Evolutionary conservation across 2,113 vertebrate species (phyloP).

Genomic region (Hucho hucho): DNA sequence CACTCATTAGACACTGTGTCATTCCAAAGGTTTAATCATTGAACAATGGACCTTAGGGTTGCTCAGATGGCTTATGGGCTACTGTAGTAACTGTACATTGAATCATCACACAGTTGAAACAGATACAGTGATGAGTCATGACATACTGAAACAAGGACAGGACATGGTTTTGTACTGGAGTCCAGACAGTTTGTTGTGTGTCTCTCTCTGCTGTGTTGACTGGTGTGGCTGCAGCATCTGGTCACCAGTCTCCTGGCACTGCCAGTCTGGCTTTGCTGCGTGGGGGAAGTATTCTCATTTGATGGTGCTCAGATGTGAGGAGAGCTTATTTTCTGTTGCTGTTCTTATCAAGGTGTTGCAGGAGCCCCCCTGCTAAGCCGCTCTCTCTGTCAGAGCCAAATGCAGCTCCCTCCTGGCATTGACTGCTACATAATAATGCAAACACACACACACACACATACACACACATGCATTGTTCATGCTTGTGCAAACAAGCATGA

Average conservation of each 20-base stretch:
- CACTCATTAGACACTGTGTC: neutral
- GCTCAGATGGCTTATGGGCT: neutral
- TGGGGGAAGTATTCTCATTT: constrained; percentile 42
- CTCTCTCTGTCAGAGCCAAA: constrained; percentile 49
- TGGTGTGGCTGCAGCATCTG: neutral
- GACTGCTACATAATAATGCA: constrained; percentile 11
- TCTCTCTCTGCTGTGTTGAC: constrained; percentile 59
- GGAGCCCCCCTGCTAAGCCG: constrained; percentile 58
- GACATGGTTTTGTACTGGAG: neutral
- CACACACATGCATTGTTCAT: no score
- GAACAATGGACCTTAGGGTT: neutral
- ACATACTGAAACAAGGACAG: neutral
- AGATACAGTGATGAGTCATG: neutral
- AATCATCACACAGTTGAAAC: neutral
- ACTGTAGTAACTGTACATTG: neutral
- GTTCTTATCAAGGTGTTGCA: constrained; percentile 74
- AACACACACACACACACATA: constrained; percentile 3
- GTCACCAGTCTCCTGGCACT: constrained; percentile 19
- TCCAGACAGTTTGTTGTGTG: constrained; percentile 16
- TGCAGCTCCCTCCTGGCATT: constrained; percentile 44
- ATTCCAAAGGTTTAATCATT: neutral
- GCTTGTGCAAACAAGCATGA: no score
- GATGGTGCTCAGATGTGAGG: constrained; percentile 45
- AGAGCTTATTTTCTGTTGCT: constrained; percentile 54
- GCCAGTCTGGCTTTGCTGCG: constrained; percentile 16